Conservation (phyloP, 1,140 invertebrate species). For the Elymnias hypermnestra region DNA sequence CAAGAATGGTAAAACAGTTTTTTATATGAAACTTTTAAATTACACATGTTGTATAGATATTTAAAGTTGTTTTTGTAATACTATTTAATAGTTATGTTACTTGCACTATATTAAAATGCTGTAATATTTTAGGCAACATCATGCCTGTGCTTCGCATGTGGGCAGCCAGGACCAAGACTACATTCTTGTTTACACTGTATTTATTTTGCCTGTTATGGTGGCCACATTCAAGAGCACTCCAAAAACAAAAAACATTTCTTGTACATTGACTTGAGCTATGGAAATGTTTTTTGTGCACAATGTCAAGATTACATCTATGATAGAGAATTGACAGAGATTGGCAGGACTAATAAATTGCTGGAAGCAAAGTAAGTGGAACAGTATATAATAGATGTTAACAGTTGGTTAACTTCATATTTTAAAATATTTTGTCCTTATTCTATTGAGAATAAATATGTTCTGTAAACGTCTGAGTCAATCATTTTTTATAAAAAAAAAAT, state of each 20-base stretch:
- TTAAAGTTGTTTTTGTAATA: too few relatives aligned
- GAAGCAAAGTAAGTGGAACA: slow-evolving; percentile 77
- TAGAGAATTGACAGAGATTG: slow-evolving; percentile 79
- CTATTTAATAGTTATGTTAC: too few relatives aligned
- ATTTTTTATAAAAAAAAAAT: too few relatives aligned
- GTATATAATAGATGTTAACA: too few relatives aligned
- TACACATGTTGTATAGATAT: too few relatives aligned
- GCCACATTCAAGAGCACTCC: slow-evolving; percentile 91
- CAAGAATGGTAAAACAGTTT: too few relatives aligned
- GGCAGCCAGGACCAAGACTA: slow-evolving; percentile 83
- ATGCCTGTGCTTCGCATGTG: slow-evolving; percentile 87
- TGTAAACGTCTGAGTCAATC: too few relatives aligned
- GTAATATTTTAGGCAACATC: slow-evolving; percentile 82
- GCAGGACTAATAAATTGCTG: slow-evolving; percentile 73
- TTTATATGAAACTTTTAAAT: too few relatives aligned
- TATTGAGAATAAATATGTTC: too few relatives aligned
- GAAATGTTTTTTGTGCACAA: slow-evolving; percentile 92
- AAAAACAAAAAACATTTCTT: slow-evolving; percentile 88
- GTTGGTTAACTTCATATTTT: too few relatives aligned
- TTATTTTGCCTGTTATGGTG: slow-evolving; percentile 91
- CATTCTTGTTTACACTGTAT: slow-evolving; percentile 95
- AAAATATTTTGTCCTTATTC: too few relatives aligned
- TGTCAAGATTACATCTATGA: slow-evolving; percentile 97
- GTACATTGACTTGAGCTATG: slow-evolving; percentile 91
- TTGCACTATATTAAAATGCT: too few relatives aligned